A percentile compares a stretch with the other conserved stretches of the same genome.
Conservation (phyloP, 2,888 invertebrate species). For the Fragum whitleyi region DNA sequence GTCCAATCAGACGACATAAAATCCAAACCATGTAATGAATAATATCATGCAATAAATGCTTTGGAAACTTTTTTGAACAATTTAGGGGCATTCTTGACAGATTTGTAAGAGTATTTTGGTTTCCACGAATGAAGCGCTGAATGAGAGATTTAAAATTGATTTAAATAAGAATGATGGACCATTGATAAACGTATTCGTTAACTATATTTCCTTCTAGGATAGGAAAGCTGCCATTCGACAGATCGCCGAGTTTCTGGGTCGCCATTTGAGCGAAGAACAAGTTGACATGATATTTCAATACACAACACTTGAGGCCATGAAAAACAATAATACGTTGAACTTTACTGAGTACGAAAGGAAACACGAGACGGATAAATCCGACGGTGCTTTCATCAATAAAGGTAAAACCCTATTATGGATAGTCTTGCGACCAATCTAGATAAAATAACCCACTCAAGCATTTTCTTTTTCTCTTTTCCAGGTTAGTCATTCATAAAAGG, state of each 20-base stretch:
- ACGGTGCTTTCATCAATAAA: slow-evolving; percentile 84
- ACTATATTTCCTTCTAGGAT: slow-evolving; percentile 87
- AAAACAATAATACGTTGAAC: slow-evolving; percentile 92
- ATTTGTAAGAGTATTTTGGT: no score
- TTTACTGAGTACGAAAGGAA: slow-evolving; percentile 85
- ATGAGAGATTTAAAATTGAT: no score
- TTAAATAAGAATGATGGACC: no score
- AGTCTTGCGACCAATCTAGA: not conserved
- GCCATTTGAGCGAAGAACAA: slow-evolving; percentile 88
- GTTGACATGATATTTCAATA: slow-evolving; percentile 89
- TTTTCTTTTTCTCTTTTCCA: not conserved
- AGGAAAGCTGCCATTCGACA: slow-evolving; percentile 87
- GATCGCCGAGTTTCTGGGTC: slow-evolving; percentile 82
- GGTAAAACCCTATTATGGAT: slow-evolving; percentile 75
- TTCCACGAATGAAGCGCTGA: no score
- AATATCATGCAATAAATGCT: no score
- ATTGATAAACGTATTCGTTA: no score
- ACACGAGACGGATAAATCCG: slow-evolving; percentile 83
- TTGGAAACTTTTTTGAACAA: no score
- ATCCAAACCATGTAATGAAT: no score
- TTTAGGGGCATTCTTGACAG: no score
- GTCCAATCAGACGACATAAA: no score
- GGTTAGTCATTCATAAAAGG: not conserved
- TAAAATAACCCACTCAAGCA: no score
- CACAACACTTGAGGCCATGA: slow-evolving; percentile 93